Evolutionary conservation across 2,888 invertebrate species (phyloP).

Genomic region (Caenorhabditis sp.): DNA sequence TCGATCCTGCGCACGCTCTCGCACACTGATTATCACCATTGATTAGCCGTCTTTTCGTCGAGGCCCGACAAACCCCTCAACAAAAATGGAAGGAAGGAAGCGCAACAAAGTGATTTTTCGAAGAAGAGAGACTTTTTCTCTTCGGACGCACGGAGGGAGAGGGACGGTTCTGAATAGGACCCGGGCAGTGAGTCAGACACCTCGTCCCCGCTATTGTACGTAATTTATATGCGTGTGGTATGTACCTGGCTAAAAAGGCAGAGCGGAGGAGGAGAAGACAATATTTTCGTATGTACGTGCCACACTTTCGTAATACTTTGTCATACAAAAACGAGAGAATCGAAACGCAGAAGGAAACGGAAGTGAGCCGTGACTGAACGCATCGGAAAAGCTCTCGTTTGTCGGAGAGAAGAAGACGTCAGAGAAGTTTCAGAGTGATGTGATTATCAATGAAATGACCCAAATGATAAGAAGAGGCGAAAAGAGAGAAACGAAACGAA

Average conservation of each 20-base stretch:
- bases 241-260: constrained; percentile 36
- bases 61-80: constrained; percentile 22
- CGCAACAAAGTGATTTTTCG: constrained; percentile 37
- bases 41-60: constrained; percentile 44
- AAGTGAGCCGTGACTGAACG: constrained; percentile 19
- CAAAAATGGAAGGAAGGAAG: constrained; percentile 35
- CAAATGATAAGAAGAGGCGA: not conserved
- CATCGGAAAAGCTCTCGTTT: too few species aligned
- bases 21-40: constrained; percentile 41
- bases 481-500: not conserved
- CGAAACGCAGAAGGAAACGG: constrained; percentile 9
- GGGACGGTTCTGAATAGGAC: constrained; percentile 36
- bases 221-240: constrained; percentile 48
- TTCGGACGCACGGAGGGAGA: constrained; percentile 4
- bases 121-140: constrained; percentile 24
- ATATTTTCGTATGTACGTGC: constrained; percentile 29
- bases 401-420: not conserved
- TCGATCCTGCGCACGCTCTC: constrained; percentile 17
- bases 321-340: constrained; percentile 6
- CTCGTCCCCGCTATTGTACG: constrained; percentile 38
- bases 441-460: not conserved
- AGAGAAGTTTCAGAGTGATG: constrained; percentile 13
- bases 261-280: constrained; percentile 10
- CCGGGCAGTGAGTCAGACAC: constrained; percentile 23
- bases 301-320: constrained; percentile 45